phyloP scores from a whole-genome alignment of 2,113 vertebrate genomes.

The Camelus bactrianus region DNA sequence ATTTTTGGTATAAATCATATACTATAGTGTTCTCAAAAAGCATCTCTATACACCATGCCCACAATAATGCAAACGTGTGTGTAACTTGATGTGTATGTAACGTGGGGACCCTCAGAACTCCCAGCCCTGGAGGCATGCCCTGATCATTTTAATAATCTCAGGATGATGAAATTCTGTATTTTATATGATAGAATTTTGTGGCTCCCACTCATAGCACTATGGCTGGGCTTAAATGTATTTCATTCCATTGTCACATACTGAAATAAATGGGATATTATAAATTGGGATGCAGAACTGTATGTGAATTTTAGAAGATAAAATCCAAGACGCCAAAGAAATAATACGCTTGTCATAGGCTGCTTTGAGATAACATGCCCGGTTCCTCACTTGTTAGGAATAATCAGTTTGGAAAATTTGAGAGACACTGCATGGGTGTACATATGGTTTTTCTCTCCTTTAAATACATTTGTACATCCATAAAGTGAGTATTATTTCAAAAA shows the following conservation, averaged over 20 bases:
- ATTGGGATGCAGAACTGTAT: neutral
- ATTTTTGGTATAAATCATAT: neutral
- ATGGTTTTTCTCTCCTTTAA: neutral
- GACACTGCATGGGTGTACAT: neutral
- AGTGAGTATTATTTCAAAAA: neutral
- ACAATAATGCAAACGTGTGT: neutral
- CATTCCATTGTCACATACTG: neutral
- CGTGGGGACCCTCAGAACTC: neutral
- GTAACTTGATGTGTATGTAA: neutral
- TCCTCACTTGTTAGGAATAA: slow-evolving; percentile 35
- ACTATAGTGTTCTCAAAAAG: neutral
- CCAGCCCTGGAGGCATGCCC: neutral
- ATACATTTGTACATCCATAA: neutral
- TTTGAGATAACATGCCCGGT: neutral
- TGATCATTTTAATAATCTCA: neutral
- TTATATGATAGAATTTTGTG: neutral
- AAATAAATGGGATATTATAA: slow-evolving; percentile 16
- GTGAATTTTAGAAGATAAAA: slow-evolving; percentile 51
- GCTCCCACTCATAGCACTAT: neutral
- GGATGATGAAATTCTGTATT: neutral
- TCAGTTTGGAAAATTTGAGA: slow-evolving; percentile 42
- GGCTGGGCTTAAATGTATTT: slow-evolving; percentile 12
- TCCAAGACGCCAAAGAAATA: neutral
- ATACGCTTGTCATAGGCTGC: neutral
- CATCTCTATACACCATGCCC: neutral